Evolutionary conservation across 2,888 invertebrate genomes (phyloP).

Genomic region (Acrobasis consociella): DNA sequence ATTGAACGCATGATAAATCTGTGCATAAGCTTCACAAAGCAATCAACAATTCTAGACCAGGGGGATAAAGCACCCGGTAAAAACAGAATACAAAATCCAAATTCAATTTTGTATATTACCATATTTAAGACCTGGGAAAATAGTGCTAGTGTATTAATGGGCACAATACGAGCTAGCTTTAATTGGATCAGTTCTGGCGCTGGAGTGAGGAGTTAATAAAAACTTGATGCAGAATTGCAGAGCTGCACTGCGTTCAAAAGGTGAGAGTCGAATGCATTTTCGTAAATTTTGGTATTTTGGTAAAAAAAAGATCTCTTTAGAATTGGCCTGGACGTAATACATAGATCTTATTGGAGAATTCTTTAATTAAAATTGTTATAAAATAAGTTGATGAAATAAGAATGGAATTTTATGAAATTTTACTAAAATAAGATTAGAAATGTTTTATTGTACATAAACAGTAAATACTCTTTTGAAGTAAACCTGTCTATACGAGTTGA

Average conservation of each 20-base stretch:
- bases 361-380: no score
- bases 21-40: not conserved
- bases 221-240: slow-evolving; percentile 3
- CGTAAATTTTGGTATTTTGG: no score
- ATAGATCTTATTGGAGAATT: no score
- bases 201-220: not conserved
- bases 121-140: slow-evolving; percentile 7
- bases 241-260: not conserved
- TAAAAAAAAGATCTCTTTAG: no score
- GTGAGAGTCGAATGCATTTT: not conserved
- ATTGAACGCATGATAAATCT: not conserved
- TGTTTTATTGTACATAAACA: no score
- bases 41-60: slow-evolving; percentile 1
- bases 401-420: no score
- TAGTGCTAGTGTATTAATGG: slow-evolving; percentile 14
- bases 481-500: no score
- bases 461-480: no score
- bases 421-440: no score
- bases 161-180: slow-evolving; percentile 16
- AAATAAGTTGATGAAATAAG: no score
- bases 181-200: slow-evolving; percentile 6
- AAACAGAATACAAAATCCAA: slow-evolving; percentile 3
- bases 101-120: slow-evolving; percentile 11
- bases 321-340: no score
- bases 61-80: not conserved